Conservation (phyloP, 1,140 invertebrate species). For the Camponotus floridanus region DNA sequence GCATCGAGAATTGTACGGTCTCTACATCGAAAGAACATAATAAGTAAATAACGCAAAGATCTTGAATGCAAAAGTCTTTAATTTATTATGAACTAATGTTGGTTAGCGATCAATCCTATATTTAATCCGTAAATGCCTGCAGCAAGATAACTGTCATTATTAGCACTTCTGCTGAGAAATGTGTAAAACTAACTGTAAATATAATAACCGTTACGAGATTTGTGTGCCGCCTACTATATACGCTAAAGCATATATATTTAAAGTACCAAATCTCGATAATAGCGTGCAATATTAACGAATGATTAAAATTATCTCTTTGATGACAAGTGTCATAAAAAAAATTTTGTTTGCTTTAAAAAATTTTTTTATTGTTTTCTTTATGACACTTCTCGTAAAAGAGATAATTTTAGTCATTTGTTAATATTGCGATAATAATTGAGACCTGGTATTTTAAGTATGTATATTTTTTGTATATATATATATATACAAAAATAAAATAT, state of each 20-base stretch:
- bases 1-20: conserved; percentile 34
- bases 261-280: conserved; percentile 27
- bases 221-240: conserved; percentile 30
- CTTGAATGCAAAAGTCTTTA: neutral
- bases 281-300: neutral
- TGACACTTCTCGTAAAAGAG: no score
- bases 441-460: no score
- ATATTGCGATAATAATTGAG: no score
- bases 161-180: conserved; percentile 43
- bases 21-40: conserved; percentile 20
- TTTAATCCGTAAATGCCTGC: neutral
- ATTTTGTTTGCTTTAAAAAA: no score
- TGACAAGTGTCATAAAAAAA: no score
- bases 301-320: neutral
- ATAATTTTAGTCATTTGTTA: no score
- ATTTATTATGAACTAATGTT: neutral
- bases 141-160: conserved; percentile 41
- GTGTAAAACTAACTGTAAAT: conserved; percentile 57
- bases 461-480: no score
- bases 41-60: neutral
- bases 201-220: conserved; percentile 54
- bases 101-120: neutral
- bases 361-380: no score
- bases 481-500: no score
- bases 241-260: neutral